A percentile compares a stretch with the other conserved stretches of the same genome.
Conservation (phyloP, 2,888 invertebrate genomes). For the Drosophila neoperkinsi region DNA sequence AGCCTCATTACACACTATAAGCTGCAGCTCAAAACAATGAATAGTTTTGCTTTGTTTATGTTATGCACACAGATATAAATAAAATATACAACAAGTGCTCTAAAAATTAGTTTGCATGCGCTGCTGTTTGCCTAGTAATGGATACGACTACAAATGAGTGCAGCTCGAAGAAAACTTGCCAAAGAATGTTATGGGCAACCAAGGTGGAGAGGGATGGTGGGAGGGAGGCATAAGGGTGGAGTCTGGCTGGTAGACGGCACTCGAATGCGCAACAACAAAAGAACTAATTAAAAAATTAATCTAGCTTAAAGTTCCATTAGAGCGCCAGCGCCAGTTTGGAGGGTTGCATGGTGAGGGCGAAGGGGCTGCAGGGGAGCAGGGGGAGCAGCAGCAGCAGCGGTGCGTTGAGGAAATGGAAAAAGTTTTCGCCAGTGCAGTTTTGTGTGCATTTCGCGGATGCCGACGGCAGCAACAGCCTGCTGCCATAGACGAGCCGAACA, state of each 20-base stretch:
- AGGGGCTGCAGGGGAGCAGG: background rate
- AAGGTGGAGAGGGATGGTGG: background rate
- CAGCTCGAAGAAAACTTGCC: slow-evolving; percentile 47
- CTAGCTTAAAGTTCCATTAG: slow-evolving; percentile 81
- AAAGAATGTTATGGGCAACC: slow-evolving; percentile 53
- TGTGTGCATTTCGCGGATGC: slow-evolving; percentile 58
- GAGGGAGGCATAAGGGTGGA: background rate
- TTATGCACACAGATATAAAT: slow-evolving; percentile 44
- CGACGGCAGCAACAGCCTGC: slow-evolving; percentile 64
- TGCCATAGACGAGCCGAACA: slow-evolving; percentile 71
- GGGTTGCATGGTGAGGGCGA: background rate
- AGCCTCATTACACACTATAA: background rate
- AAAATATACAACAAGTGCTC: slow-evolving; percentile 48
- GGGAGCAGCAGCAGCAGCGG: slow-evolving; percentile 10
- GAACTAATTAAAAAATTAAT: slow-evolving; percentile 83
- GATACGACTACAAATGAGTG: slow-evolving; percentile 71
- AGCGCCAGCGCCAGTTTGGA: slow-evolving; percentile 71
- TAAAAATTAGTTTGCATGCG: slow-evolving; percentile 78
- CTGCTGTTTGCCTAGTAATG: slow-evolving; percentile 62
- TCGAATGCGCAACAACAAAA: slow-evolving; percentile 79
- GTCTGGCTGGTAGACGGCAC: slow-evolving; percentile 55
- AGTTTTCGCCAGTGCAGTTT: slow-evolving; percentile 66
- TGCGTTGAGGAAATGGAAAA: slow-evolving; percentile 75
- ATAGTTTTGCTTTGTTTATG: background rate
- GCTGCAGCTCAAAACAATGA: background rate